These are phyloP conservation scores for Platycheirus rosarum DNA, from an alignment of 2,888 invertebrate species.

Conservation along the genomic window DNA sequence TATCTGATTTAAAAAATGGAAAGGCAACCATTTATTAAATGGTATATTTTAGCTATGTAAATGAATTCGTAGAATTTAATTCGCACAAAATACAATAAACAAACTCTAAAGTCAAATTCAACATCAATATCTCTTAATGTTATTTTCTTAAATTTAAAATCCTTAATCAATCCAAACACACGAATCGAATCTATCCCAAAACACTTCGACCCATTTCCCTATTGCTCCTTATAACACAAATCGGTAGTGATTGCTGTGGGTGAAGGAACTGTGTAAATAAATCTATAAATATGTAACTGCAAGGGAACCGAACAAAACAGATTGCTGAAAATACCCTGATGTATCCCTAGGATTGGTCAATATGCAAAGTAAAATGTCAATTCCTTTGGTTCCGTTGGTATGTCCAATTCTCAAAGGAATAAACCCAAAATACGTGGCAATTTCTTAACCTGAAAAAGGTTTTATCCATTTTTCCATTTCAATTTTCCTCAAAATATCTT, in stretches of 20 bases:
- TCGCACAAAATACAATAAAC: slow-evolving; percentile 42
- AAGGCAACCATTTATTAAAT: no score
- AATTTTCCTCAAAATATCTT: slow-evolving; percentile 58
- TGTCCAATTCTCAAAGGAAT: slow-evolving; percentile 44
- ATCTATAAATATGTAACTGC: background rate
- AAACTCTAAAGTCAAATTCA: slow-evolving; percentile 51
- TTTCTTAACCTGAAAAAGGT: slow-evolving; percentile 70
- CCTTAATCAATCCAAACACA: slow-evolving; percentile 71
- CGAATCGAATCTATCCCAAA: slow-evolving; percentile 54
- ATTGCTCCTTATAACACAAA: slow-evolving; percentile 53
- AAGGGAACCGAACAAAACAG: slow-evolving; percentile 39
- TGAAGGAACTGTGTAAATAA: slow-evolving; percentile 16
- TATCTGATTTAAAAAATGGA: no score
- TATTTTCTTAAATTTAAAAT: slow-evolving; percentile 72
- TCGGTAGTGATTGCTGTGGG: slow-evolving; percentile 57
- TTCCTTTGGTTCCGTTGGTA: slow-evolving; percentile 45
- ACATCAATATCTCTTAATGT: slow-evolving; percentile 68
- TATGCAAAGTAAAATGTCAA: slow-evolving; percentile 74
- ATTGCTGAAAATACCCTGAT: slow-evolving; percentile 62
- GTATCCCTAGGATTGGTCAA: slow-evolving; percentile 67
- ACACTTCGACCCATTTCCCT: slow-evolving; percentile 51
- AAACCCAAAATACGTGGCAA: slow-evolving; percentile 69
- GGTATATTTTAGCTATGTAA: no score
- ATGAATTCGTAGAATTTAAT: slow-evolving; percentile 8
- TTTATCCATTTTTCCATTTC: slow-evolving; percentile 69